A percentile compares a stretch with the other conserved stretches of the same genome.
Conservation (phyloP, 2,113 vertebrate genomes). For the Climacteris rufus region DNA sequence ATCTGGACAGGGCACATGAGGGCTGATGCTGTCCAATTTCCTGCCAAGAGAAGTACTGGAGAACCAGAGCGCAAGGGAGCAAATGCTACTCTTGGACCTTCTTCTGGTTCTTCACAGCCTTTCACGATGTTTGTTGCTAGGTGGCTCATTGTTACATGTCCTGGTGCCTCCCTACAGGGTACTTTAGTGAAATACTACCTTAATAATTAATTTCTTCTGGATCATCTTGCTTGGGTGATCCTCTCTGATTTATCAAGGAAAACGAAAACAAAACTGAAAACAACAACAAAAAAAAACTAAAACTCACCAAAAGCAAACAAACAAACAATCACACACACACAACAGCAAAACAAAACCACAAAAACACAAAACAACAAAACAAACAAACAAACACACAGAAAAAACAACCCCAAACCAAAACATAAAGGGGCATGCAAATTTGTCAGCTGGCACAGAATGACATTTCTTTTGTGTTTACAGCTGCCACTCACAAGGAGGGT, state of each 20-base stretch:
- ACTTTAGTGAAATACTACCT: background rate
- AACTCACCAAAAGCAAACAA: no score
- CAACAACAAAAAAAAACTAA: no score
- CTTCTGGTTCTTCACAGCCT: background rate
- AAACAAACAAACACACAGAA: background rate
- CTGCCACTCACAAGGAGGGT: background rate
- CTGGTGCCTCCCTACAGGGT: background rate
- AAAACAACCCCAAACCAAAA: background rate
- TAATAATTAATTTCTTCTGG: background rate
- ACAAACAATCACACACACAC: background rate
- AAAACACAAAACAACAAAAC: no score
- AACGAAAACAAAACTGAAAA: no score
- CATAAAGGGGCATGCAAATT: background rate
- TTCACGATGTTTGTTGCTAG: fast-evolving
- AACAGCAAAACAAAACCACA: no score
- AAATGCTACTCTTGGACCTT: background rate
- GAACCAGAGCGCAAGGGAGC: background rate
- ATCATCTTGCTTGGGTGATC: background rate
- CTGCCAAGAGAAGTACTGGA: no score
- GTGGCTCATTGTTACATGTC: background rate
- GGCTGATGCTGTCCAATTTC: background rate
- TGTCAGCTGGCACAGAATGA: background rate
- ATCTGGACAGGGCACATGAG: background rate
- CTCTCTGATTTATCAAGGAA: background rate
- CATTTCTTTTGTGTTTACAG: background rate